These are phyloP conservation scores for Gadopsis marmoratus DNA, from an alignment of 2,797 vertebrate species.

Conservation along the genomic window DNA sequence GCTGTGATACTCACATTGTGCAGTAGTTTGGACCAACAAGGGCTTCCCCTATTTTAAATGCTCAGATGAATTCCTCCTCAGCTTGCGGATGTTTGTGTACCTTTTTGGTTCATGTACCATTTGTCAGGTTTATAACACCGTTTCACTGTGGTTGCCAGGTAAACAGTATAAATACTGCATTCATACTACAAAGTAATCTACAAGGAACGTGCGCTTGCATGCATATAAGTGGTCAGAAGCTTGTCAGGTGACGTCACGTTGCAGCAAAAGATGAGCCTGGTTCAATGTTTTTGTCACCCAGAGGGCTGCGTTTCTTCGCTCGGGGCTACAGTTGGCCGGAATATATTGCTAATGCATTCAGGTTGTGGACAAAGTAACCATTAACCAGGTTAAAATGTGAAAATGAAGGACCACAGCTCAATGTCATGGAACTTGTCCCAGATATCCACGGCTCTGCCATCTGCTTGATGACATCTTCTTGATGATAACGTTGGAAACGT, in stretches of 20 bases:
- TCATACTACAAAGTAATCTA: not conserved
- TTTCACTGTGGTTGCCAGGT: not conserved
- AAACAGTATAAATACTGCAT: not conserved
- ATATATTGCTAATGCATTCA: not conserved
- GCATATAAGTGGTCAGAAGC: not conserved
- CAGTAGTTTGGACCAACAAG: not conserved
- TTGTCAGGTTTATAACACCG: not conserved
- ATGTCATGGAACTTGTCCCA: not conserved
- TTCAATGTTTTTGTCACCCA: too few species aligned
- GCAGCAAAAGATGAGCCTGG: not conserved
- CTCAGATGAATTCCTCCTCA: not conserved
- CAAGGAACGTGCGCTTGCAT: not conserved
- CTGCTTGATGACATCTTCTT: not conserved
- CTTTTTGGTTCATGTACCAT: not conserved
- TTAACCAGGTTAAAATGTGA: not conserved
- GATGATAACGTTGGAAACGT: not conserved
- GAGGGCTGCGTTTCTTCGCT: not conserved
- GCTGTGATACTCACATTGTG: constrained; percentile 12
- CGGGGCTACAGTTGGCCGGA: not conserved
- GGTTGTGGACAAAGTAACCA: not conserved
- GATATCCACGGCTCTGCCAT: not conserved
- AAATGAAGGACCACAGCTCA: not conserved
- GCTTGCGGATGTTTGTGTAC: not conserved
- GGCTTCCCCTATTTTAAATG: not conserved
- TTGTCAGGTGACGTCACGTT: not conserved